phyloP scores from a whole-genome alignment of 2,888 invertebrate genomes.

The Diaprepes abbreviatus region DNA sequence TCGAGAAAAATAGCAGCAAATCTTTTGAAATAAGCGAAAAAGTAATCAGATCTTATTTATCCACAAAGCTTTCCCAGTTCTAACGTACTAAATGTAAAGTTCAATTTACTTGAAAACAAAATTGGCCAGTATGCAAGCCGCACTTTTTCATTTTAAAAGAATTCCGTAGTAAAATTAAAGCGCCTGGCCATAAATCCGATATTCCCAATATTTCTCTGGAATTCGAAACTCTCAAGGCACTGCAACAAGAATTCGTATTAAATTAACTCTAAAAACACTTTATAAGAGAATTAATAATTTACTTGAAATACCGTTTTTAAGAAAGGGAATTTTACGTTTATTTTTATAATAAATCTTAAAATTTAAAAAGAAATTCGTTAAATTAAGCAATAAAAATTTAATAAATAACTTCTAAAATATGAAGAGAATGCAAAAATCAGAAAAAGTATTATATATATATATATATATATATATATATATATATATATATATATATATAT shows the following conservation, averaged over 20 bases:
- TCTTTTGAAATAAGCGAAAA: too few relatives aligned
- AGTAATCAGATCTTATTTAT: too few relatives aligned
- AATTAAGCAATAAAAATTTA: too few relatives aligned
- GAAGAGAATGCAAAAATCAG: too few relatives aligned
- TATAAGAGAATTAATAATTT: slow-evolving; percentile 36
- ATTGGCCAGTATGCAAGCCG: slow-evolving; percentile 6
- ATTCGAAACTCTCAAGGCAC: slow-evolving; percentile 46
- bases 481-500: too few relatives aligned
- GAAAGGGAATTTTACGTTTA: too few relatives aligned
- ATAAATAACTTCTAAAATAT: too few relatives aligned
- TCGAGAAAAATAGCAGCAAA: too few relatives aligned
- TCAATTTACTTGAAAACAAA: slow-evolving; percentile 14
- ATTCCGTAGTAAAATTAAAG: slow-evolving; percentile 26
- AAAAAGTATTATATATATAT: too few relatives aligned
- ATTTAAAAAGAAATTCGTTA: too few relatives aligned
- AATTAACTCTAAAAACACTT: slow-evolving; percentile 51
- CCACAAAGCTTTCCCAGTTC: not conserved
- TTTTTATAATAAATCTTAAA: too few relatives aligned
- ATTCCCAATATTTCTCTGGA: slow-evolving; percentile 51
- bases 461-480: too few relatives aligned
- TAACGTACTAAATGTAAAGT: not conserved
- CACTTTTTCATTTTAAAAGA: slow-evolving; percentile 12
- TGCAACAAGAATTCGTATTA: slow-evolving; percentile 50
- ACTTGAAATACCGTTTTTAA: slow-evolving; percentile 16
- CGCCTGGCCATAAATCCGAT: slow-evolving; percentile 30